Base-by-base conservation (phyloP, 2,797 vertebrate species). In the Sciurus vulgaris region DNA sequence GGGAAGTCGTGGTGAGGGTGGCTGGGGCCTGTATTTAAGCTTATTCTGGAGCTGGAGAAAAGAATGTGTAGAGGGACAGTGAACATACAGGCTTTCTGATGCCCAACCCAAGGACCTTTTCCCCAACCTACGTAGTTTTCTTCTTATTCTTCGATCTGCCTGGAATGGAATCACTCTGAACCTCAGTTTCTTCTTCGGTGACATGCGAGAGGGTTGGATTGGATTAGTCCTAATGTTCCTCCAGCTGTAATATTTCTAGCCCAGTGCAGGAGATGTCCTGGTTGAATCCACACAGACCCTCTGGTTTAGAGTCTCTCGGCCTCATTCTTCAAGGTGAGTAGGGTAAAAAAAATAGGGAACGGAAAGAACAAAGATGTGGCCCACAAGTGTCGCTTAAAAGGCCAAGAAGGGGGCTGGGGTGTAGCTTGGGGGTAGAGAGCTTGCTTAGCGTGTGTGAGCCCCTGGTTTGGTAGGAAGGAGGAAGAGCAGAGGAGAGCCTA, bases 31-130 rank as follows among this genome's bases (percentile, higher is more conserved):
- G 61, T 26, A 82, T 93, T 83, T 73, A 72, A 95, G 56, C 70
- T 78, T n/a, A 41, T 69, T 90, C 63, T 87, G 38, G 20, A 92
- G 81, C 81, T 35, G 63, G 65, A 76, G 47, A 94, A 81, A 89
- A 33, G 74, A 79, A 78, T 49, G 20, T n/a, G 30, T 73, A 85
- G 69, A 72, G 47, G 73, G 91, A 90, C 85, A 82, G 79, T 35
- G 59, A 96, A 79, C 17, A 11, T 24, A 72, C 47, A 63, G 51
- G 51, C 6, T 93, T 86, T 86, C 74, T 70, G 63, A 95, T 86
- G 54, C 67, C 90, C 61, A 91, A 86, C 17, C 70, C 73, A 24
- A 38, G 73, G 67, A 65, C 24, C 61, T 86, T 85, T 78, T 47
- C 41, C 74, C 73, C 72, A 73, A 89, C 59, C 28, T 13, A 5